Percentiles rank a stretch among this genome's conserved stretches.
These are phyloP conservation scores for Mesocentrotus franciscanus DNA, from an alignment of 53 echinoderm and acorn worm species.

Conservation along the genomic window DNA sequence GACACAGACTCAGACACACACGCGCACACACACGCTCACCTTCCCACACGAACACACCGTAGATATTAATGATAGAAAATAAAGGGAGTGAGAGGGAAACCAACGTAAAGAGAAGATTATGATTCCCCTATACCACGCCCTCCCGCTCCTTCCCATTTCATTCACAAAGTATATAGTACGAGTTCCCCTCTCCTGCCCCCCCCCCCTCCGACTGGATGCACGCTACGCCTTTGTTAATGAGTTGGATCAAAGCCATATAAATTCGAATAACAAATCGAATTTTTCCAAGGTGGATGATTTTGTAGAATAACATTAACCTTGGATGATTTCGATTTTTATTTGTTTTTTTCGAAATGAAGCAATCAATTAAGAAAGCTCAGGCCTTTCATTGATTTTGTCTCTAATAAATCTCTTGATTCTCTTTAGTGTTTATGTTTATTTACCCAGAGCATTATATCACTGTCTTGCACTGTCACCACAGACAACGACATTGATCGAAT, in stretches of 20 bases:
- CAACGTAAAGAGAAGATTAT: too few species aligned
- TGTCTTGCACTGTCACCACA: too few species aligned
- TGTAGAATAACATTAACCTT: background rate
- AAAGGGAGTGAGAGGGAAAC: too few species aligned
- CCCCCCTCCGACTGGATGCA: background rate
- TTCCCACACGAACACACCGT: too few species aligned
- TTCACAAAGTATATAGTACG: background rate
- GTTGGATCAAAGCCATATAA: background rate
- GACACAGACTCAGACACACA: too few species aligned
- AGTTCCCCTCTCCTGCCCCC: background rate
- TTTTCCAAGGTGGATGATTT: background rate
- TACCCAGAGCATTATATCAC: background rate
- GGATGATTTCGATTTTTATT: background rate
- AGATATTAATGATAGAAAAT: too few species aligned
- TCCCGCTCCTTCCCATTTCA: background rate
- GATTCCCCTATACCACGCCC: too few species aligned
- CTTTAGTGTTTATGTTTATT: background rate
- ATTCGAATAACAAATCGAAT: background rate
- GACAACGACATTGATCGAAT: background rate
- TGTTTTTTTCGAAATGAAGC: background rate
- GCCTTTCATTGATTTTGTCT: background rate
- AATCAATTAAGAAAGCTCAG: background rate
- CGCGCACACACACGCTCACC: too few species aligned
- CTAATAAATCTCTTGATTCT: background rate
- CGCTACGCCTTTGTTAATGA: background rate